phyloP scores from a whole-genome alignment of 2,888 invertebrate species.

The Pardosa pseudoannulata region DNA sequence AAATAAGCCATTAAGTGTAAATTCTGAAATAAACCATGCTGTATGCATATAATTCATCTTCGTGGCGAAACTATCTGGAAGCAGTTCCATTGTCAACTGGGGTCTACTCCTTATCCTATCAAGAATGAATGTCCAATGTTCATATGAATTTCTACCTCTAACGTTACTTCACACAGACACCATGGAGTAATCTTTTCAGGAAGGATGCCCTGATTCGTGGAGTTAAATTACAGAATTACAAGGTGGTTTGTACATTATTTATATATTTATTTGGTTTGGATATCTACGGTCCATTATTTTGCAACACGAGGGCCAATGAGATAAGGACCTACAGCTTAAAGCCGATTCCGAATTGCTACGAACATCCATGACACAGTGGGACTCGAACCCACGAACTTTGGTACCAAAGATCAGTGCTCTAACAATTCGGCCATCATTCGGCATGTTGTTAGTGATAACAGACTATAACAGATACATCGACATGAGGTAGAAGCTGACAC shows the following conservation, averaged over 20 bases:
- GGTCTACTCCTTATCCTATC: conserved; percentile 6
- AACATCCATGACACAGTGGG: too few relatives aligned
- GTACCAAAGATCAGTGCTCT: too few relatives aligned
- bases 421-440: too few relatives aligned
- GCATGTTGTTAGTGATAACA: neutral
- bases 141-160: conserved; percentile 18
- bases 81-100: conserved; percentile 32
- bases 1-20: too few relatives aligned
- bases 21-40: neutral
- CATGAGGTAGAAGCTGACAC: neutral
- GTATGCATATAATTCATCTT: neutral
- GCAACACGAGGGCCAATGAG: too few relatives aligned
- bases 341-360: too few relatives aligned
- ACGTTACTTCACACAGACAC: neutral
- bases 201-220: neutral
- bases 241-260: neutral
- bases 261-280: too few relatives aligned
- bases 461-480: neutral
- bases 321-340: too few relatives aligned
- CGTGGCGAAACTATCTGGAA: conserved; percentile 2
- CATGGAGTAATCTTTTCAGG: neutral
- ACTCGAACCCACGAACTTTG: too few relatives aligned
- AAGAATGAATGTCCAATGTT: conserved; percentile 39
- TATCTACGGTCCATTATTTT: too few relatives aligned
- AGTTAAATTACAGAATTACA: neutral